Conservation (phyloP, 1,140 invertebrate species). For the Ptiloglossa arizonensis region DNA sequence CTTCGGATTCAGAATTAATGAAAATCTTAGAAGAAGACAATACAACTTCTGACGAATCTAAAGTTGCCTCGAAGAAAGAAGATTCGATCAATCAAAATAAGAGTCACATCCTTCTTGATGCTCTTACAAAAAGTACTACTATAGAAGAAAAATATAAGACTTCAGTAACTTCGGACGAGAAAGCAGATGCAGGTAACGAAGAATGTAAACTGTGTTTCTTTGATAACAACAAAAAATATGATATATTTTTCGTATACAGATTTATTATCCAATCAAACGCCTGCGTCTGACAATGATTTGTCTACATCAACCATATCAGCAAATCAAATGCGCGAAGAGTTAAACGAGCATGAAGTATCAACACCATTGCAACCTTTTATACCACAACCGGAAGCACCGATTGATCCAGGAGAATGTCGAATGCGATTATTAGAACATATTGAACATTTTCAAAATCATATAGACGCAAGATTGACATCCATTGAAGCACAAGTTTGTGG, state of each 20-base stretch:
- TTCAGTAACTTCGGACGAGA: conserved; percentile 34
- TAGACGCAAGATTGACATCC: conserved; percentile 87
- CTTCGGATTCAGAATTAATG: conserved; percentile 78
- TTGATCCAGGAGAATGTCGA: conserved; percentile 90
- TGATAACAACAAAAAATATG: not conserved
- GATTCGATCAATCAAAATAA: conserved; percentile 58
- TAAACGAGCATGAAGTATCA: conserved; percentile 52
- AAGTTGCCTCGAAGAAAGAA: conserved; percentile 66
- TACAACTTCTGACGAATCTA: conserved; percentile 72
- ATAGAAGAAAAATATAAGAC: conserved; percentile 51
- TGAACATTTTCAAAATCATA: conserved; percentile 87
- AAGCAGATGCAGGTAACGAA: conserved; percentile 47
- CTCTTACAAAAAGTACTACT: conserved; percentile 67
- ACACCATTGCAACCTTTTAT: conserved; percentile 75
- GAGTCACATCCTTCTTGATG: conserved; percentile 71
- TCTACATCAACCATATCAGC: conserved; percentile 16
- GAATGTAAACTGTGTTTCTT: not conserved
- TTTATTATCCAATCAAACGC: conserved; percentile 22
- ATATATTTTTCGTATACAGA: conserved; percentile 12
- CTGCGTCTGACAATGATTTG: conserved; percentile 30
- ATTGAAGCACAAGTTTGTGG: conserved; percentile 90
- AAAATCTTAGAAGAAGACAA: conserved; percentile 80
- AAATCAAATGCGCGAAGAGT: conserved; percentile 31
- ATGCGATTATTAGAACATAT: conserved; percentile 90
- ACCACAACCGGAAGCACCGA: conserved; percentile 90